These are phyloP conservation scores for Anthophora plumipes DNA, from an alignment of 2,888 invertebrate genomes.

Conservation along the genomic window DNA sequence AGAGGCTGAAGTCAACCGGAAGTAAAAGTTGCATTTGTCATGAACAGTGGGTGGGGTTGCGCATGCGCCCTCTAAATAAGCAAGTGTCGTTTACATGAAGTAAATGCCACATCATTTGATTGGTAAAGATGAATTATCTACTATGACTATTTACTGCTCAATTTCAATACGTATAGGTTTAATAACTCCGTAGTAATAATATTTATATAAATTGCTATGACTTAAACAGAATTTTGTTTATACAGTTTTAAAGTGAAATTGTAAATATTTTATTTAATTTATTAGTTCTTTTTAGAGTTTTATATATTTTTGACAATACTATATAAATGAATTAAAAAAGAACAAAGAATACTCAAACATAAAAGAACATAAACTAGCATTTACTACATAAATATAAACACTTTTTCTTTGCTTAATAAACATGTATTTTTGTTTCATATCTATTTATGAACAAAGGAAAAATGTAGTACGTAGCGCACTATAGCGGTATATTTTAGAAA, in stretches of 20 bases:
- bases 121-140: slow-evolving; percentile 5
- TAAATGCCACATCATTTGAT: slow-evolving; percentile 8
- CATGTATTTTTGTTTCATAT: neutral
- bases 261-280: neutral
- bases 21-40: slow-evolving; percentile 85
- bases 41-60: slow-evolving; percentile 78
- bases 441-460: neutral
- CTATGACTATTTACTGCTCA: neutral
- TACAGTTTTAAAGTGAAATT: neutral
- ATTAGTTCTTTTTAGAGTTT: neutral
- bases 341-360: neutral
- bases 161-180: neutral
- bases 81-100: slow-evolving; percentile 35
- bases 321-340: neutral
- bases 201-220: neutral
- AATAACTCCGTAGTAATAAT: neutral
- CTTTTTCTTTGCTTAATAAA: neutral
- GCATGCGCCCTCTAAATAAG: slow-evolving; percentile 47
- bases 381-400: neutral
- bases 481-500: slow-evolving; percentile 22
- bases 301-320: neutral
- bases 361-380: neutral
- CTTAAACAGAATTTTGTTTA: neutral
- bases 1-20: slow-evolving; percentile 82
- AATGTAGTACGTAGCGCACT: neutral